phyloP scores from a whole-genome alignment of 2,888 invertebrate species.

The Coecobrya sp. region DNA sequence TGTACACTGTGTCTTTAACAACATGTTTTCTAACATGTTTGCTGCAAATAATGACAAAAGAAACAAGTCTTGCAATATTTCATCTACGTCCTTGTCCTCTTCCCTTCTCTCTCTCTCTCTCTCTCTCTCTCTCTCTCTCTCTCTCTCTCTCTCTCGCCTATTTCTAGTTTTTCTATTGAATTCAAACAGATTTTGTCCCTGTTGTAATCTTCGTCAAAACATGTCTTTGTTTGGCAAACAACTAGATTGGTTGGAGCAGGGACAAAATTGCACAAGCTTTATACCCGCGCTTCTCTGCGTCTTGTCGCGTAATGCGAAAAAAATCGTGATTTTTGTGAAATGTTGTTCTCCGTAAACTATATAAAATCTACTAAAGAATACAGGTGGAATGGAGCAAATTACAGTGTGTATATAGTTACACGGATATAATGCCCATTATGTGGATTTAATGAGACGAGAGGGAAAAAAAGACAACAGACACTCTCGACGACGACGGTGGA shows the following conservation, averaged over 20 bases:
- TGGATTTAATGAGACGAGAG: constrained; percentile 51
- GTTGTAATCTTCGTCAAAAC: constrained; percentile 11
- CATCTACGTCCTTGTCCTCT: constrained; percentile 39
- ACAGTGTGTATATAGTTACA: not conserved
- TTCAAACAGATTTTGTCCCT: not conserved
- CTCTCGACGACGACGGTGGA: not conserved
- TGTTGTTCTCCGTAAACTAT: not conserved
- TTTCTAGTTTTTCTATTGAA: not conserved
- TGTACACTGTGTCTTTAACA: not conserved
- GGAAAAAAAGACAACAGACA: not conserved
- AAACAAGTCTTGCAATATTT: constrained; percentile 16
- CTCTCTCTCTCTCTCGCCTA: not conserved
- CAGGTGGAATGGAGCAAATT: constrained; percentile 24
- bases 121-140: not conserved
- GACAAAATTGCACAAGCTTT: not conserved
- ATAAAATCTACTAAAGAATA: not conserved
- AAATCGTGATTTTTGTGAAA: not conserved
- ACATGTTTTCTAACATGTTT: not conserved
- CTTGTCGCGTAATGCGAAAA: constrained; percentile 21
- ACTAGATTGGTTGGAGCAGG: not conserved
- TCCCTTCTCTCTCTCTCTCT: not conserved
- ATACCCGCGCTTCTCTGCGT: not conserved
- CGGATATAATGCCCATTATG: constrained; percentile 20
- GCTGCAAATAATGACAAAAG: constrained; percentile 28
- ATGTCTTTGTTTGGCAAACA: constrained; percentile 45